These are phyloP conservation scores for Polylopha cassiicola DNA, from an alignment of 2,888 invertebrate species.

Conservation along the genomic window DNA sequence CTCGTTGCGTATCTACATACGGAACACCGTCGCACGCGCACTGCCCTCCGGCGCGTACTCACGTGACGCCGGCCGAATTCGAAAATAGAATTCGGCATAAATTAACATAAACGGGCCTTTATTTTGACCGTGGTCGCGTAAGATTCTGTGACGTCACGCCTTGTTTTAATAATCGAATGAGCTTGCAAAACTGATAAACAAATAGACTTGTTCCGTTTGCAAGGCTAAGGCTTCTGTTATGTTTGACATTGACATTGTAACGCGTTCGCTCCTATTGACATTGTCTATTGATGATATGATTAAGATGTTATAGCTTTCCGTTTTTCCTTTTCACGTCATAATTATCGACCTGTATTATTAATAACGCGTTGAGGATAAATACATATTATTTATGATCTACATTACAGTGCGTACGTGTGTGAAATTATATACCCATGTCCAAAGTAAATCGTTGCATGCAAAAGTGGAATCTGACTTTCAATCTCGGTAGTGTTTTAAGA, in stretches of 20 bases:
- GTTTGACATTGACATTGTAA: slow-evolving; percentile 25
- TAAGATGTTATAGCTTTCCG: neutral
- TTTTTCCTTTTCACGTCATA: neutral
- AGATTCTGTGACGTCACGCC: slow-evolving; percentile 17
- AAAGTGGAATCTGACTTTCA: too few species aligned
- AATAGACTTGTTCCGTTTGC: slow-evolving; percentile 2
- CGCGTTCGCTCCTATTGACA: slow-evolving; percentile 11
- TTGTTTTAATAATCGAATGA: neutral
- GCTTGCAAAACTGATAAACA: slow-evolving; percentile 6
- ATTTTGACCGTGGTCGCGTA: slow-evolving; percentile 52
- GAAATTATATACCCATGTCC: too few species aligned
- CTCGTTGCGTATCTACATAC: slow-evolving; percentile 33
- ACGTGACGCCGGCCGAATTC: slow-evolving; percentile 51
- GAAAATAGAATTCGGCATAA: slow-evolving; percentile 71
- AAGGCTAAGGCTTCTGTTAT: slow-evolving; percentile 15
- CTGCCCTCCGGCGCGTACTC: slow-evolving; percentile 49
- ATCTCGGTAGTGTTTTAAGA: too few species aligned
- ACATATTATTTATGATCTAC: too few species aligned
- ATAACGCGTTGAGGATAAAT: too few species aligned
- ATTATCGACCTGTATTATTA: too few species aligned
- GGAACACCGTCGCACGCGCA: slow-evolving; percentile 40
- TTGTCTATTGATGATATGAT: slow-evolving; percentile 2
- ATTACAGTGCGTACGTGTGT: too few species aligned
- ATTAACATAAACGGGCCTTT: slow-evolving; percentile 68
- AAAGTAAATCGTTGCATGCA: too few species aligned